Base-by-base conservation (phyloP, 2,888 invertebrate species). In the Temnothorax unifasciatus region DNA sequence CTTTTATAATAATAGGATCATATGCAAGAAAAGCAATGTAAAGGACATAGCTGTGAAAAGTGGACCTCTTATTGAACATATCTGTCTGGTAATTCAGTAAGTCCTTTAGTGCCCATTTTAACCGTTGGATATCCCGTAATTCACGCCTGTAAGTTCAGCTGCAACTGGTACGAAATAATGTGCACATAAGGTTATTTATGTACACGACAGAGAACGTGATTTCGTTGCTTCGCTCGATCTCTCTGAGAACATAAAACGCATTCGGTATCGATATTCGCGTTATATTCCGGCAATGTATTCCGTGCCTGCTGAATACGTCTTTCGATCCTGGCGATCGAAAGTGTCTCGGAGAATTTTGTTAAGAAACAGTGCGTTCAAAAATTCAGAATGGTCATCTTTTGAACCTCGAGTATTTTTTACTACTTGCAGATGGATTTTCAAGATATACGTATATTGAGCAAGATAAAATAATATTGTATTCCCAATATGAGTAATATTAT, bases 141-240 rank as follows among this genome's bases (percentile, higher is more conserved):
- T 85, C 71, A 71, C 71, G 25, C 61, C 61, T 75, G 63, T 71
- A 87, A 69, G 71, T 85, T 29, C 57, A 66, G 66, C 44, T 64
- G 57, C 79, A 76, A 69, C 52, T 52, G 57, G 83, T 54, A 41
- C 85, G 76, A 88, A 85, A 86, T 88, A 88, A 88, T 88, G 83
- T 82, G 64, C 73, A 74, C 61, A 61, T 71, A 75, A 81, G 73
- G 52, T 87, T 88, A 88, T 88, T 88, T 88, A 88, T 83, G 87
- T 85, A 81, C 79, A 71, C 63, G 85, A 68, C 68, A 79, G 66
- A 79, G 66, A 68, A 50, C 29, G 50, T 64, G 82, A 59, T 79
- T 75, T 81, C 64, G 54, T 50, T 59, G 76, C 69, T 25, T 69
- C 81, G 47, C 54, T 57, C 57, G 82, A 75, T 86, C 59, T 82